Conservation (phyloP, 2,113 vertebrate species). For the Oncorhynchus tshawytscha region DNA sequence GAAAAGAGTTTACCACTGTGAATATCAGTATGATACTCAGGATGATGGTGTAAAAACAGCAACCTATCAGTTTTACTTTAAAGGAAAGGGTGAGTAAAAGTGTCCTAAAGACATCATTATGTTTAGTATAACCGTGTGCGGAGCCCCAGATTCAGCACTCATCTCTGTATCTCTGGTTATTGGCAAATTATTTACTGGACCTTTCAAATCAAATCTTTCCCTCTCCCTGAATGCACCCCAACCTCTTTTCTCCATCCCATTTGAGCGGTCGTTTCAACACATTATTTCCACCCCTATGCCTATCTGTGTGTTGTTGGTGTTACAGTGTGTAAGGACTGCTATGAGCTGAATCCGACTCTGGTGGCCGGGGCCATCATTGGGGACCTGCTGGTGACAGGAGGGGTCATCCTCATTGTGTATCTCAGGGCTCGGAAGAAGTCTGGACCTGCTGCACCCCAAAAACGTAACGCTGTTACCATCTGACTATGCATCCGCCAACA, state of each 20-base stretch:
- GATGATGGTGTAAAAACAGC: too few relatives aligned
- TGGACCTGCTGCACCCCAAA: neutral
- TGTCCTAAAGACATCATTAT: neutral
- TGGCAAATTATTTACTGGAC: too few relatives aligned
- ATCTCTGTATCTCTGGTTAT: too few relatives aligned
- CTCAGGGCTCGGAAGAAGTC: slow-evolving; percentile 39
- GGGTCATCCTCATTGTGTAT: slow-evolving; percentile 48
- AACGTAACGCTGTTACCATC: slow-evolving; percentile 10
- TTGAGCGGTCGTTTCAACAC: neutral
- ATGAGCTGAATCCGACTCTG: accelerated
- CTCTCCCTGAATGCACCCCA: neutral
- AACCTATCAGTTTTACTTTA: slow-evolving; percentile 46
- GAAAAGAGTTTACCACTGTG: slow-evolving; percentile 5
- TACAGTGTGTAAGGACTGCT: slow-evolving; percentile 63
- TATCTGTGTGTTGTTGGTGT: neutral
- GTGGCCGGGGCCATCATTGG: accelerated
- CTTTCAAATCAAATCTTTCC: too few relatives aligned
- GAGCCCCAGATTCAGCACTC: too few relatives aligned
- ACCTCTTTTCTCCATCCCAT: neutral
- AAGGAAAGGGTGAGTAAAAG: slow-evolving; percentile 60
- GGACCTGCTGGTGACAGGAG: slow-evolving; percentile 49
- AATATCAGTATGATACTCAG: too few relatives aligned
- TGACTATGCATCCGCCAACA: neutral
- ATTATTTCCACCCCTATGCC: neutral
- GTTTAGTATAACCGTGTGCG: too few relatives aligned